phyloP scores from a whole-genome alignment of 2,888 invertebrate genomes.

The Mimumesa dahlbomi region DNA sequence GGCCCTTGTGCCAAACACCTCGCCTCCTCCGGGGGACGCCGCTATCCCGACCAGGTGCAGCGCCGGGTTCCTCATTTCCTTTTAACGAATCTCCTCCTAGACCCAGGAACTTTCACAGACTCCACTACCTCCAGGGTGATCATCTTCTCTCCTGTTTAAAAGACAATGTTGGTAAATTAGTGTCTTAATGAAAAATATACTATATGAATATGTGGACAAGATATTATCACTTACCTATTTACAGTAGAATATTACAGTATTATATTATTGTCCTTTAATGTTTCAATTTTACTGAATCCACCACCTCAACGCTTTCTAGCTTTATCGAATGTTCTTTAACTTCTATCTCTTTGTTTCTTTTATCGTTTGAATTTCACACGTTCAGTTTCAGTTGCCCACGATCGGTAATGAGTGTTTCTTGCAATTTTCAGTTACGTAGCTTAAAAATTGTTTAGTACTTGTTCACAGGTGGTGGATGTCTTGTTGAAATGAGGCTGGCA shows the following conservation, averaged over 20 bases:
- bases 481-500: conserved; percentile 78
- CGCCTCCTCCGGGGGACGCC: conserved; percentile 78
- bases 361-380: conserved; percentile 54
- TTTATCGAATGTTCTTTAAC: conserved; percentile 42
- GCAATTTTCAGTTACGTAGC: conserved; percentile 50
- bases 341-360: conserved; percentile 49
- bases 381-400: conserved; percentile 48
- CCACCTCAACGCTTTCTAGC: conserved; percentile 64
- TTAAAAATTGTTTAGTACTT: conserved; percentile 68
- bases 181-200: not conserved
- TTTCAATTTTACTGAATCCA: conserved; percentile 69
- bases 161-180: not conserved
- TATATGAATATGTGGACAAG: conserved; percentile 4
- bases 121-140: conserved; percentile 77
- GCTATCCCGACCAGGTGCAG: conserved; percentile 79
- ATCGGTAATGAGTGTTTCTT: conserved; percentile 50
- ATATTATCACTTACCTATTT: conserved; percentile 60
- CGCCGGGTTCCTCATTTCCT: conserved; percentile 79
- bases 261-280: conserved; percentile 70
- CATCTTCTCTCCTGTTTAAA: conserved; percentile 73
- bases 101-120: conserved; percentile 74
- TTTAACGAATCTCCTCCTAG: conserved; percentile 70
- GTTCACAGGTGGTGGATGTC: conserved; percentile 75
- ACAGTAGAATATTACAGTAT: conserved; percentile 63
- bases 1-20: conserved; percentile 78